phyloP scores from a whole-genome alignment of 2,888 invertebrate genomes.

The Pristionchus maxplancki region DNA sequence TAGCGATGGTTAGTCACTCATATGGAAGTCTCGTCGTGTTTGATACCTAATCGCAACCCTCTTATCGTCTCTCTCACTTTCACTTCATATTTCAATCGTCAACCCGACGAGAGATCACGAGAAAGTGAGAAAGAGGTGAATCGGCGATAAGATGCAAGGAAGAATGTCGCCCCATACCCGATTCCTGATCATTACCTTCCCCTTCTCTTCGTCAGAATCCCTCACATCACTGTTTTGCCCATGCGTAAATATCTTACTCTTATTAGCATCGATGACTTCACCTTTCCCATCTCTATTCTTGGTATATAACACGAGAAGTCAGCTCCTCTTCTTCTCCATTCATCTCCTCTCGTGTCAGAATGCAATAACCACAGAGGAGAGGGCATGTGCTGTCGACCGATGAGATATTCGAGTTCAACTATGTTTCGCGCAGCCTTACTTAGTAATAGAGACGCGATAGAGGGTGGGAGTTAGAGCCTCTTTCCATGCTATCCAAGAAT shows the following conservation, averaged over 20 bases:
- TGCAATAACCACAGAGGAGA: neutral
- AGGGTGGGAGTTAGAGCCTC: neutral
- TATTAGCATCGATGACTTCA: neutral
- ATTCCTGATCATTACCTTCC: neutral
- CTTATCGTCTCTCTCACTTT: neutral
- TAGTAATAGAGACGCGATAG: neutral
- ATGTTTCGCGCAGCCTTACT: neutral
- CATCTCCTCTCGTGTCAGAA: neutral
- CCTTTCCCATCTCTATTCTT: neutral
- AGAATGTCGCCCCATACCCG: neutral
- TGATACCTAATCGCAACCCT: neutral
- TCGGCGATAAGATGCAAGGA: slow-evolving; percentile 1
- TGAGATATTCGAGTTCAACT: neutral
- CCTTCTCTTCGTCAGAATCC: neutral
- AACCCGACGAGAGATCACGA: neutral
- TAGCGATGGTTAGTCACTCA: neutral
- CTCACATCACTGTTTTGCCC: neutral
- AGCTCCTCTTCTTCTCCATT: neutral
- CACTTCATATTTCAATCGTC: neutral
- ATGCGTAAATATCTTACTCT: neutral
- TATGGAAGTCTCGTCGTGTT: neutral
- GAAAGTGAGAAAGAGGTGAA: neutral
- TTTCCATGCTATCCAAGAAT: neutral
- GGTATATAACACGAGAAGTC: neutral
- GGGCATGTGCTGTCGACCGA: neutral